These are phyloP conservation scores for Rutilus rutilus DNA, from an alignment of 2,113 vertebrate genomes.

Conservation along the genomic window DNA sequence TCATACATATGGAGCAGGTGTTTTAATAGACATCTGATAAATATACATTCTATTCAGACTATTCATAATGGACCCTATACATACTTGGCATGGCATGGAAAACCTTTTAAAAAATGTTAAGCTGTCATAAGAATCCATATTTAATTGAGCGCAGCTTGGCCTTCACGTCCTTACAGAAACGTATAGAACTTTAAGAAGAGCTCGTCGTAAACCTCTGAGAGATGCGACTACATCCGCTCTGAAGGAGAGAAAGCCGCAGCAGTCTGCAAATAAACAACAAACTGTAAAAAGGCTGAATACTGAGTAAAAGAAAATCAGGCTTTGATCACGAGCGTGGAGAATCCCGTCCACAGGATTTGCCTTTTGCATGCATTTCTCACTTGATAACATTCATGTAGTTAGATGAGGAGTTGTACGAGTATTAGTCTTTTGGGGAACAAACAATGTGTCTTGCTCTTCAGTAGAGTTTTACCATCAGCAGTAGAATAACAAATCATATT, in stretches of 20 bases:
- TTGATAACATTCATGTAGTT: constrained; percentile 84
- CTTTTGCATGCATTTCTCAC: constrained; percentile 84
- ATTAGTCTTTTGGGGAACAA: constrained; percentile 78
- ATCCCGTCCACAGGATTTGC: constrained; percentile 85
- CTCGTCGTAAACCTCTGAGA: constrained; percentile 31
- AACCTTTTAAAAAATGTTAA: not conserved
- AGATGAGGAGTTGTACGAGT: constrained; percentile 82
- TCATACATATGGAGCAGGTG: not conserved
- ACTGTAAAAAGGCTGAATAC: constrained; percentile 75
- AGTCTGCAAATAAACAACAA: constrained; percentile 78
- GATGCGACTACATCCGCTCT: not conserved
- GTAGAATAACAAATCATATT: constrained; percentile 19
- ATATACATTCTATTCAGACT: constrained; percentile 8
- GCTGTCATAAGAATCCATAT: not conserved
- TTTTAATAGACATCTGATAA: not conserved
- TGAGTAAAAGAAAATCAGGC: constrained; percentile 81
- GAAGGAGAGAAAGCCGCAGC: constrained; percentile 37
- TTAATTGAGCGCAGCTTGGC: not conserved
- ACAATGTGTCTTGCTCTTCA: constrained; percentile 71
- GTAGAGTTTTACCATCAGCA: constrained; percentile 46
- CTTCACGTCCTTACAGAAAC: not conserved
- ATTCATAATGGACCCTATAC: constrained; percentile 13
- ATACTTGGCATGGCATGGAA: not conserved
- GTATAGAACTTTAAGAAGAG: not conserved
- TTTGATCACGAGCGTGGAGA: constrained; percentile 84